Base-by-base conservation (phyloP, 1,140 invertebrate species). In the Hormaphis cornu region DNA sequence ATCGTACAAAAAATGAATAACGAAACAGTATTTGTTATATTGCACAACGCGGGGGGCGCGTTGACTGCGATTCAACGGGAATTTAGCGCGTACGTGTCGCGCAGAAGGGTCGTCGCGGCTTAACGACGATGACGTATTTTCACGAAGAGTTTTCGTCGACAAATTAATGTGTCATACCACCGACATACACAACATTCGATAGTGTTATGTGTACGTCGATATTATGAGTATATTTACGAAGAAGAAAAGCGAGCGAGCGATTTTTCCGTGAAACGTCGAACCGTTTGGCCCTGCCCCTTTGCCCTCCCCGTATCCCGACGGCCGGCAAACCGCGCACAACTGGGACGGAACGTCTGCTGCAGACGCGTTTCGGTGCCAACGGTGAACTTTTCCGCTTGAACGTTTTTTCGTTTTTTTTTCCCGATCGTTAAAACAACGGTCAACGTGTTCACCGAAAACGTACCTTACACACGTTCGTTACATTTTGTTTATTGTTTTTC, bases 401-500 rank as follows among this genome's bases (percentile, higher is more conserved):
- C n/a, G 1, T 42, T n/a, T 42, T 53, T 53, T 30, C 33, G 16
- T 35, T 56, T 24, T 58, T 58, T 24, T 56, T 53, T 54, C 20
- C 10, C 10, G 7, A 37, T 24, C 14, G 33, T 22, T 33, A 37
- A 4, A 37, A 56, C 53, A 35, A 56, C 26, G 53, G 35, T n/a
- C n/a, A 5, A 33, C 14, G 14, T 22, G 30, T 8, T 0, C 18
- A 12, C 16, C 35, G 1, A 54, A 54, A 33, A 54, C 18, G 35
- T 54, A 7, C n/a, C n/a, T n/a, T n/a, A n/a, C n/a, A n/a, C n/a
- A n/a, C n/a, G n/a, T 33, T 54, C 28, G 24, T 52, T 52, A n/a
- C 3, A 9, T 52, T 52, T 16, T 16, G 26, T 52, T 8, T n/a
- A 30, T 56, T 35, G 22, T 35, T 16, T 35, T 56, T 40, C 83